Evolutionary conservation across 2,888 invertebrate species (phyloP).

Genomic region (Thera obeliscata): DNA sequence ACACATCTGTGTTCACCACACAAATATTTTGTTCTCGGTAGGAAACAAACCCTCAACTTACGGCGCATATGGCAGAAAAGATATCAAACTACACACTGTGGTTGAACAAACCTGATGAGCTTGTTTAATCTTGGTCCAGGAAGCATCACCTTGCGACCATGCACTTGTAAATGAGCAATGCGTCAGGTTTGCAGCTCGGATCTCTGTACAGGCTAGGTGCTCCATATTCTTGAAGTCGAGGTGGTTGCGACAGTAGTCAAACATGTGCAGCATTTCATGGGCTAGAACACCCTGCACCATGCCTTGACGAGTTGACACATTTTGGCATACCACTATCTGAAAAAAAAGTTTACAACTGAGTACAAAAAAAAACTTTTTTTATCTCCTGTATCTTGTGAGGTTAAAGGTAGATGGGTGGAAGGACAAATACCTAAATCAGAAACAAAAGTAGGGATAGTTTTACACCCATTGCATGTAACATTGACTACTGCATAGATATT

Average conservation of each 20-base stretch:
- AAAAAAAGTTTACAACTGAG: too few species aligned
- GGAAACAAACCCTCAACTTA: too few species aligned
- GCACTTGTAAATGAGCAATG: slow-evolving; percentile 96
- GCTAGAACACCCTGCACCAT: slow-evolving; percentile 92
- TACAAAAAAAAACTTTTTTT: too few species aligned
- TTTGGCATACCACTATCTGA: slow-evolving; percentile 95
- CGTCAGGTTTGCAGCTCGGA: slow-evolving; percentile 96
- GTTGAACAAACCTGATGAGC: slow-evolving; percentile 88
- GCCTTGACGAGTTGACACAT: slow-evolving; percentile 88
- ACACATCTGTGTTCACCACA: too few species aligned
- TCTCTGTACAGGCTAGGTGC: slow-evolving; percentile 97
- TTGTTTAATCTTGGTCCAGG: slow-evolving; percentile 88
- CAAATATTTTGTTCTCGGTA: too few species aligned
- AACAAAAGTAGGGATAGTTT: too few species aligned
- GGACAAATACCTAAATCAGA: too few species aligned
- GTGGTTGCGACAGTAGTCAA: slow-evolving; percentile 95
- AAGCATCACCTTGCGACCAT: slow-evolving; percentile 90
- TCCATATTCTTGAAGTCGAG: slow-evolving; percentile 95
- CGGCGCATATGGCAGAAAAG: too few species aligned
- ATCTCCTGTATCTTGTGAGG: not conserved
- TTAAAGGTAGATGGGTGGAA: too few species aligned
- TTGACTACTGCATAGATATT: too few species aligned
- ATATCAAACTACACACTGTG: too few species aligned
- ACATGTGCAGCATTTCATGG: slow-evolving; percentile 98
- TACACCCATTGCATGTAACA: too few species aligned